Conservation (phyloP, 2,797 vertebrate species). For the Morelia viridis region DNA sequence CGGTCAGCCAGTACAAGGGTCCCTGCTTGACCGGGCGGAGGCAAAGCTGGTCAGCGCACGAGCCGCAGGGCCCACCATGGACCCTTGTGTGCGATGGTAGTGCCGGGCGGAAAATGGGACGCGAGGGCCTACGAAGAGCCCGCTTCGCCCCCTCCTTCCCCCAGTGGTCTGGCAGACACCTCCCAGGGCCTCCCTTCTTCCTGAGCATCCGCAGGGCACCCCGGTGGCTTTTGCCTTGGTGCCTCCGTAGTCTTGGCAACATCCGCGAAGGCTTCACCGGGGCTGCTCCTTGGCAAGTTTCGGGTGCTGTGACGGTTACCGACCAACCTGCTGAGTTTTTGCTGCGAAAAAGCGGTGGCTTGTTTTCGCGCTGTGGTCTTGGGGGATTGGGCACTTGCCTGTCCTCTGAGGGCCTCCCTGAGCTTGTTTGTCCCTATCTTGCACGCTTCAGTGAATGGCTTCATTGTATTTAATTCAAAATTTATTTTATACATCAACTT, state of each 20-base stretch:
- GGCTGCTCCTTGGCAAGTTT: neutral
- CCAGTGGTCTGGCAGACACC: too few relatives aligned
- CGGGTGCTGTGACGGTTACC: neutral
- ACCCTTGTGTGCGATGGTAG: neutral
- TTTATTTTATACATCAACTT: too few relatives aligned
- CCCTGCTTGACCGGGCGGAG: neutral
- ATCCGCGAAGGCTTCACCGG: neutral
- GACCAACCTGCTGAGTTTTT: neutral
- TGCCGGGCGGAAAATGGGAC: neutral
- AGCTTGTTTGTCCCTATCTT: accelerated
- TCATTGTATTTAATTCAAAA: too few relatives aligned
- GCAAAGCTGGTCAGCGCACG: neutral
- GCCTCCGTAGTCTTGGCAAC: neutral
- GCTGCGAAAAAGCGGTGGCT: neutral
- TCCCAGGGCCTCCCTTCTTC: neutral
- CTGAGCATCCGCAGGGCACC: neutral
- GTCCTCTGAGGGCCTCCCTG: neutral
- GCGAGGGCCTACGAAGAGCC: neutral
- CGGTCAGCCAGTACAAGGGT: neutral
- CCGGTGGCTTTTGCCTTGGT: neutral
- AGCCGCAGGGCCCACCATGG: neutral
- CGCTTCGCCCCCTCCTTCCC: neutral
- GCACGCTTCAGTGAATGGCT: too few relatives aligned
- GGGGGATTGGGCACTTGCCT: accelerated
- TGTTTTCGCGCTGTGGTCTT: neutral